A percentile compares a stretch with the other conserved stretches of the same genome.
phyloP scores from a whole-genome alignment of 2,888 invertebrate genomes.

The Drosophila barbarae region DNA sequence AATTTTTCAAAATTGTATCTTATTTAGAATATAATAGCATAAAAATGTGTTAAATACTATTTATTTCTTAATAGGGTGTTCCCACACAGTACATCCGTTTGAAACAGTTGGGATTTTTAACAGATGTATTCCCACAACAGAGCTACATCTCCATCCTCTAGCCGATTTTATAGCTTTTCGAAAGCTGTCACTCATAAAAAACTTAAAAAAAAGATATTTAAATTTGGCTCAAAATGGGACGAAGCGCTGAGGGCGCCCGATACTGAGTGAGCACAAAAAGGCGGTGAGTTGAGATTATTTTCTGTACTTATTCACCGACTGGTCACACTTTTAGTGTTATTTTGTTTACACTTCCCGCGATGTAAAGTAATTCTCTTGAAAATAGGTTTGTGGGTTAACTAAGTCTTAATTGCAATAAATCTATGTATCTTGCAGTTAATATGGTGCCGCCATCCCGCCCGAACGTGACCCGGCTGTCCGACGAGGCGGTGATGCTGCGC shows the following conservation, averaged over 20 bases:
- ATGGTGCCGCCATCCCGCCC: conserved; percentile 94
- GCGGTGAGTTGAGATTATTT: conserved; percentile 6
- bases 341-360: not conserved
- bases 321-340: not conserved
- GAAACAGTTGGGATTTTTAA: no score
- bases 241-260: conserved; percentile 2
- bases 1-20: no score
- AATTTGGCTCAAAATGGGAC: conserved; percentile 49
- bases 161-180: no score
- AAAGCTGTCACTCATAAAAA: no score
- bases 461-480: conserved; percentile 90
- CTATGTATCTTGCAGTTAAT: conserved; percentile 80
- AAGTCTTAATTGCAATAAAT: not conserved
- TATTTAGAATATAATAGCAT: no score
- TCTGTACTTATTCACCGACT: not conserved
- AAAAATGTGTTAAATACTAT: no score
- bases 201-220: no score
- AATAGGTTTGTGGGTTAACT: not conserved
- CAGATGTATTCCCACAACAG: no score
- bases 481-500: conserved; percentile 94
- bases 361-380: not conserved
- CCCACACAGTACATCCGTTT: no score
- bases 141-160: no score
- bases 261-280: conserved; percentile 11
- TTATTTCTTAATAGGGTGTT: no score